Conservation (phyloP, 2,113 vertebrate genomes). For the Callopanchax toddi region DNA sequence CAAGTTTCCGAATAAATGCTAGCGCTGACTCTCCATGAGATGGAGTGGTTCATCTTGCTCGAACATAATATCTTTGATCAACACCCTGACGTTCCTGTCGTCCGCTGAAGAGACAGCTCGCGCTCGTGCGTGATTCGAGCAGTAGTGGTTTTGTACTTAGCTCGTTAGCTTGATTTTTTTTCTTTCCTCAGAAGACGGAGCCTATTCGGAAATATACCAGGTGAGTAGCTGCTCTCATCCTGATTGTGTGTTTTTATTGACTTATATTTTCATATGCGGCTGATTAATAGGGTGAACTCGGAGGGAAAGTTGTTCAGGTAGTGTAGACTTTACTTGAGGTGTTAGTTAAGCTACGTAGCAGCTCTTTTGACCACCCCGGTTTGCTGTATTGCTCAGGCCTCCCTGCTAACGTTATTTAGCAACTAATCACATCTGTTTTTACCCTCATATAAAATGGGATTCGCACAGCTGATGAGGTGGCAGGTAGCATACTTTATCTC, state of each 20-base stretch:
- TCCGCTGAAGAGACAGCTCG: slow-evolving; percentile 32
- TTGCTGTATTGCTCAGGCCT: slow-evolving; percentile 45
- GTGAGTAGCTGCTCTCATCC: slow-evolving; percentile 37
- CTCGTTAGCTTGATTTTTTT: slow-evolving; percentile 38
- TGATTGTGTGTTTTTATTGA: not conserved
- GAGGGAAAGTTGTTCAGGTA: slow-evolving; percentile 51
- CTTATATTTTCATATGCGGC: not conserved
- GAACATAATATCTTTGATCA: slow-evolving; percentile 47
- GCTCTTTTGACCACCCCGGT: slow-evolving; percentile 26
- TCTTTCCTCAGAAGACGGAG: slow-evolving; percentile 18
- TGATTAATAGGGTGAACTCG: not conserved
- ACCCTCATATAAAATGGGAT: not conserved
- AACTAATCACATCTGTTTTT: slow-evolving; percentile 32
- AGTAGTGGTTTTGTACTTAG: slow-evolving; percentile 34
- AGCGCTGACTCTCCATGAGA: too few species aligned
- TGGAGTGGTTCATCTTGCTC: slow-evolving; percentile 22
- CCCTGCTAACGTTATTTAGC: slow-evolving; percentile 52
- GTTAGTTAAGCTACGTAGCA: slow-evolving; percentile 63
- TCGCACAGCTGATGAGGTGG: not conserved
- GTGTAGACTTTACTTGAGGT: slow-evolving; percentile 41
- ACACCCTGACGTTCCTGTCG: slow-evolving; percentile 40
- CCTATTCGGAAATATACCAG: slow-evolving; percentile 26
- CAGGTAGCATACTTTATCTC: not conserved
- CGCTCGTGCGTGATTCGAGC: slow-evolving; percentile 10
- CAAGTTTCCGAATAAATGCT: too few species aligned